Evolutionary conservation across 2,888 invertebrate species (phyloP), one percentile per base, ranked within the genome.

Genomic region (Alentia gelatinosa): DNA sequence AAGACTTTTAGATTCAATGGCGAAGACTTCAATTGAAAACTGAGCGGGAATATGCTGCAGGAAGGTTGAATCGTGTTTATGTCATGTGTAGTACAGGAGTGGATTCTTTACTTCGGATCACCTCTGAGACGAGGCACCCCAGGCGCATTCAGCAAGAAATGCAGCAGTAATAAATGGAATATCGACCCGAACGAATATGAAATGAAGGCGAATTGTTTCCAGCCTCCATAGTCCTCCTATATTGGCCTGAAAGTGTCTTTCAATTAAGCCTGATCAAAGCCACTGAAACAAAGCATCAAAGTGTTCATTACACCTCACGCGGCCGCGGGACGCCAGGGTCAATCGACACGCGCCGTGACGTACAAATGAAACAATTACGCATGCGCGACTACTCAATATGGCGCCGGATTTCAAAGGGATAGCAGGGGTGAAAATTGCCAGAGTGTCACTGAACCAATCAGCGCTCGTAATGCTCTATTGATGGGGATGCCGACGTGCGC

Each of bases 321-420:
- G 79, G 37, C 15, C 79, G 37, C 3, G 86, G 50, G 86, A 47
- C 86, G 47, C 86, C 30, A 4, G 86, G 86, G 86, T 86, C 86
- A 86, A 86, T 42, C 86, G 42, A 33, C 86, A 50, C 86, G 86
- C 86, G 47, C 47, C 86, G 19, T 47, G 30, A 86, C 86, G 47
- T 86, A 86, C 86, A 86, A 86, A 86, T 86, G 86, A 86, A 86
- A 86, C 86, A 86, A 86, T 86, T 86, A 47, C 86, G 86, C 86
- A 86, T 86, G 86, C 86, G 86, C 86, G 47, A 19, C 3, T 47
- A 50, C 86, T 50, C 86, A 86, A 86, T 47, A 86, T 86, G 86
- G 86, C 86, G 86, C n/a, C 86, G 4, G 86, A 86, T 86, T 86
- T 86, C 86, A 86, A 86, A 86, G 86, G 86, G 86, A 86, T 42